Conservation (phyloP, 1,140 invertebrate genomes). For the Streblospio benedicti region DNA sequence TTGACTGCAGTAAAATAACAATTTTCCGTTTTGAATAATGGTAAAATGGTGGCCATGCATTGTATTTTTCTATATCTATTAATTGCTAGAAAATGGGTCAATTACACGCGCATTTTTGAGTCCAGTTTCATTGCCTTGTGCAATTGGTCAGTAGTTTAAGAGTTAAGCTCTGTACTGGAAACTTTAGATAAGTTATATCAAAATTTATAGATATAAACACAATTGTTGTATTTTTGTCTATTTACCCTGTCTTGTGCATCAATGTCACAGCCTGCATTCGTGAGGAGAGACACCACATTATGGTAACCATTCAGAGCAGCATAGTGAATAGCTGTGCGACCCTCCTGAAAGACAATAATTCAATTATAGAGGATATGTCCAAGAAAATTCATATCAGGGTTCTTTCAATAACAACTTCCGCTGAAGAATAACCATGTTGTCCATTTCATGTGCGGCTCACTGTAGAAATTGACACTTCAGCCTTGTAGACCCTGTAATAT, state of each 20-base stretch:
- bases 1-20: no score
- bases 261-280: slow-evolving; percentile 75
- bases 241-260: slow-evolving; percentile 49
- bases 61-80: no score
- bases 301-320: slow-evolving; percentile 83
- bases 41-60: no score
- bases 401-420: not conserved
- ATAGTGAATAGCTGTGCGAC: slow-evolving; percentile 81
- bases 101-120: no score
- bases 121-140: no score
- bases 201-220: no score
- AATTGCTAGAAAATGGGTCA: no score
- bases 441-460: not conserved
- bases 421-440: not conserved
- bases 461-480: not conserved
- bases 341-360: slow-evolving; percentile 59
- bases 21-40: no score
- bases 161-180: no score
- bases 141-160: no score
- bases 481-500: not conserved
- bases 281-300: slow-evolving; percentile 70
- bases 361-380: not conserved
- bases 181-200: no score
- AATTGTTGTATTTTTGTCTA: no score
- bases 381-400: not conserved